Evolutionary conservation across 2,888 invertebrate species (phyloP).

Genomic region (Smittia sp.): DNA sequence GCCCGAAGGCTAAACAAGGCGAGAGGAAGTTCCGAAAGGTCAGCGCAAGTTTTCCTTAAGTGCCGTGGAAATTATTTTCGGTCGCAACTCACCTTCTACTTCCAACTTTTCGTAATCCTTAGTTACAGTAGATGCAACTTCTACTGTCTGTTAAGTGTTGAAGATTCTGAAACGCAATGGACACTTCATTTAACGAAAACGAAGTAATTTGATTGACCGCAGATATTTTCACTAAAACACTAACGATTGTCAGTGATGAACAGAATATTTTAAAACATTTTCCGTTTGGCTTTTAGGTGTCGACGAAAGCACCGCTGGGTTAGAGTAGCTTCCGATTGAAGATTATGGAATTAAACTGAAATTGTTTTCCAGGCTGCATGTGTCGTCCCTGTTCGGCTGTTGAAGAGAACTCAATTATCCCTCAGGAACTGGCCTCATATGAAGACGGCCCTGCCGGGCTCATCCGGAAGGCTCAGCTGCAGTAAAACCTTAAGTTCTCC

Average conservation of each 20-base stretch:
- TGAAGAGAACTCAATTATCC: conserved; percentile 82
- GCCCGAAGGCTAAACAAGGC: conserved; percentile 83
- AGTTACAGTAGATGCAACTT: too few species aligned
- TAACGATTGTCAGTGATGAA: conserved; percentile 9
- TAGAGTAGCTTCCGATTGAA: background rate
- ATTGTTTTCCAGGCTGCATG: conserved; percentile 73
- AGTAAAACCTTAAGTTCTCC: background rate
- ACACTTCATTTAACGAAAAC: too few species aligned
- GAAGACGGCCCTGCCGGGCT: conserved; percentile 31
- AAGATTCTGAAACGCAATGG: too few species aligned
- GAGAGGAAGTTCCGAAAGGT: conserved; percentile 84
- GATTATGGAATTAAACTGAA: background rate
- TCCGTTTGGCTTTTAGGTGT: conserved; percentile 7
- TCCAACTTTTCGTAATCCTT: too few species aligned
- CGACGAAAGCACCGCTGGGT: background rate
- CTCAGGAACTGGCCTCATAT: conserved; percentile 78
- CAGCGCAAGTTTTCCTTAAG: conserved; percentile 43
- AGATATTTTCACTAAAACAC: too few species aligned
- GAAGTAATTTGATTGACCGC: too few species aligned
- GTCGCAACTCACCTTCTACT: background rate
- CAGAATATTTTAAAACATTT: conserved; percentile 1
- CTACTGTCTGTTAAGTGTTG: too few species aligned
- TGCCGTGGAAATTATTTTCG: background rate
- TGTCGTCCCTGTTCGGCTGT: conserved; percentile 87
- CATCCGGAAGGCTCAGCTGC: background rate